phyloP scores from a whole-genome alignment of 2,888 invertebrate genomes.

The Ceraclea dissimilis region DNA sequence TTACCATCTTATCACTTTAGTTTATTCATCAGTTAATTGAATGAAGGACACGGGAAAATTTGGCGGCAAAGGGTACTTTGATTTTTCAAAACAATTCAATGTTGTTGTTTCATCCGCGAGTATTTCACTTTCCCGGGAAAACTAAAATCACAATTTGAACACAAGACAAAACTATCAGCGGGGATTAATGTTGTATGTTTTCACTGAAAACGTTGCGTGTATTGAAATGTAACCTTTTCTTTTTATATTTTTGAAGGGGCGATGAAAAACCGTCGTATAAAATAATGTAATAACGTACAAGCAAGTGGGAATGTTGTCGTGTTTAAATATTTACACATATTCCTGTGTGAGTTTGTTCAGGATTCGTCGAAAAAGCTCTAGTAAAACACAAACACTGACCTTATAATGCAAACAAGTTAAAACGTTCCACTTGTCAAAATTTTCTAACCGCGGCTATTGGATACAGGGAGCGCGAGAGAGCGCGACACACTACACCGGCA shows the following conservation, averaged over 20 bases:
- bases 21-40: not conserved
- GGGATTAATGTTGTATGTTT: no score
- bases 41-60: not conserved
- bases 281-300: not conserved
- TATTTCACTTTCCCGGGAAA: no score
- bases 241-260: constrained; percentile 1
- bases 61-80: not conserved
- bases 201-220: not conserved
- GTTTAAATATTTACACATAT: constrained; percentile 9
- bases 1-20: not conserved
- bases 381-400: not conserved
- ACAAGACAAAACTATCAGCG: no score
- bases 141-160: no score
- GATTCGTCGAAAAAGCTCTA: not conserved
- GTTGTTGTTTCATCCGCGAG: not conserved
- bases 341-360: not conserved
- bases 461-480: not conserved
- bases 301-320: not conserved
- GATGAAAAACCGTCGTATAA: not conserved
- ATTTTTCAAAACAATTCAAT: not conserved
- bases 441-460: constrained; percentile 8
- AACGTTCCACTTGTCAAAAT: constrained; percentile 12
- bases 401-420: constrained; percentile 11
- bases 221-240: not conserved
- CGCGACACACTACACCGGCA: constrained; percentile 5